Base-by-base conservation (phyloP, 2,888 invertebrate species). In the Rhagium mordax region DNA sequence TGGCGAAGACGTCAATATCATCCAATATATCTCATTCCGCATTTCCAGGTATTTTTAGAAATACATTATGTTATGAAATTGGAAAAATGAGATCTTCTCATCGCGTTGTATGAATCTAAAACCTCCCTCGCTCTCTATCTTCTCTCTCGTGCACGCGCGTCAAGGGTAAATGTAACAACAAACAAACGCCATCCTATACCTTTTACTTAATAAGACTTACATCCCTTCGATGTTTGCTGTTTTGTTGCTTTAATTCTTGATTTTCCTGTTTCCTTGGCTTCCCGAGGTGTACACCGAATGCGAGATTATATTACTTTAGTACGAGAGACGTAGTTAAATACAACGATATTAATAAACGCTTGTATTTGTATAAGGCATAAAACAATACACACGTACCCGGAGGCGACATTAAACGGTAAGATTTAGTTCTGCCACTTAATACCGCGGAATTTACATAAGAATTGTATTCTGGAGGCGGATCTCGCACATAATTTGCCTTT, bases 21-120 rank as follows among this genome's bases (percentile, higher is more conserved):
- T 71, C 67, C 27, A 51, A 61, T 66, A 73, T 73, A 70, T 70
- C 70, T 73, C 60, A 60, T 65, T 72, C 47, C 61, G 15, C 61
- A 67, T 67, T 69, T 60, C 66, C 70, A 65, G 64, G 70, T 73
- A 73, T 70, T 73, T 73, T 70, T 65, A 73, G 64, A 65, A 57
- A 53, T 64, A 53, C 27, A 70, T 53, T 70, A 73, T 59, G 48
- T 62, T 51, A 33, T 24, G 53, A 55, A 51, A 71, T 64, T 70
- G 62, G 70, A 57, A 57, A 70, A 51, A 61, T 27, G 70, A 70
- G 68, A 61, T 70, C 49, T 68, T 16, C 60, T 15, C 8, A 3
- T 13, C 53, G 53, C 18, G n/a, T 55, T 20, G 20, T 51, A 20
- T 5, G 18, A 20, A 51, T 51, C 51, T 51, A 20, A 51, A 41